Conservation (phyloP, 1,140 invertebrate species). For the Cyrtorhinus lividipennis region DNA sequence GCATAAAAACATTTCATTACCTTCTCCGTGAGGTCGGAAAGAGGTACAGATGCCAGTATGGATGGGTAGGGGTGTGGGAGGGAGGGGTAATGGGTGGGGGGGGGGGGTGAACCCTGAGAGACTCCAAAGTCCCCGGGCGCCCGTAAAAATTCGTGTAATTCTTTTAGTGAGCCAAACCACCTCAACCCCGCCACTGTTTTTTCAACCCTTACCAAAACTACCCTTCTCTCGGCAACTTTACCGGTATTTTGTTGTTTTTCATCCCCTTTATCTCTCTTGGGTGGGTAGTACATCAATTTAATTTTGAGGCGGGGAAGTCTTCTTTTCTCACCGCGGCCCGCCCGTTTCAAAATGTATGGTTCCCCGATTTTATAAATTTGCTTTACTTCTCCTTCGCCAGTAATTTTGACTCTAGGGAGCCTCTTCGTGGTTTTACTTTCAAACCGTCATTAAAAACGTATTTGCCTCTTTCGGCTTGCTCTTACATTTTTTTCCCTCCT, state of each 20-base stretch:
- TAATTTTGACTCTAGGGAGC: neutral
- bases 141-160: neutral
- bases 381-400: neutral
- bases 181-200: neutral
- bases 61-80: neutral
- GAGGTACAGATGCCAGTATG: too few species aligned
- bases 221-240: neutral
- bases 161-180: neutral
- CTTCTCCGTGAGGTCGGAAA: too few species aligned
- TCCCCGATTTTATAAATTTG: neutral
- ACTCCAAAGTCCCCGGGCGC: neutral
- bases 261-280: neutral
- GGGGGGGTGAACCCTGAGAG: neutral
- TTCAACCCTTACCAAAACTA: neutral
- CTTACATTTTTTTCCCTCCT: too few species aligned
- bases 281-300: neutral
- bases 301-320: too few species aligned
- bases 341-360: neutral
- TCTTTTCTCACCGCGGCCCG: neutral
- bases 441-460: neutral
- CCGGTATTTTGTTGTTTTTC: neutral
- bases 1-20: neutral
- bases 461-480: neutral
- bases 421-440: neutral
- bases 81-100: neutral